Evolutionary conservation across 2,888 invertebrate species (phyloP).

Genomic region (Blastobasis lacticolella): DNA sequence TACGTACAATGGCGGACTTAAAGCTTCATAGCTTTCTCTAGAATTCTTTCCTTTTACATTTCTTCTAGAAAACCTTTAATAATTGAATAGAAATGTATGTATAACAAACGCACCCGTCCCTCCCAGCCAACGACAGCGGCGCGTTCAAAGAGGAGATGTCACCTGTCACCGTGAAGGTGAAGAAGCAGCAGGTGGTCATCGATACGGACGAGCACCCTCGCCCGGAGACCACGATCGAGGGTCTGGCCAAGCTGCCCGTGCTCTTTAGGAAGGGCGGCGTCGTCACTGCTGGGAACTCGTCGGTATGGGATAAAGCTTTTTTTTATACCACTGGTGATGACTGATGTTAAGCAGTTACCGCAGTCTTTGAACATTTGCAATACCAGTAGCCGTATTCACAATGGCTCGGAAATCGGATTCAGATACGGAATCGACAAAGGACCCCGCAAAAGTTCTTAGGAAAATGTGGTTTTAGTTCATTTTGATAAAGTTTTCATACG

Average conservation of each 20-base stretch:
- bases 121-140: slow-evolving; percentile 86
- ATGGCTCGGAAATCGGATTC: too few relatives aligned
- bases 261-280: slow-evolving; percentile 94
- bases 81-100: too few relatives aligned
- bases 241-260: slow-evolving; percentile 85
- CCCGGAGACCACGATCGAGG: slow-evolving; percentile 87
- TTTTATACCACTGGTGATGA: neutral
- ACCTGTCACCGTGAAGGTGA: slow-evolving; percentile 87
- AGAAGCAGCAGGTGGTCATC: slow-evolving; percentile 83
- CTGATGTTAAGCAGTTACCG: neutral
- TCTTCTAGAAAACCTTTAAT: too few relatives aligned
- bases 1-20: too few relatives aligned
- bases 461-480: too few relatives aligned
- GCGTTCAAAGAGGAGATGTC: slow-evolving; percentile 91
- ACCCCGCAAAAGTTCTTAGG: too few relatives aligned
- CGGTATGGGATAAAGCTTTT: slow-evolving; percentile 67
- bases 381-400: too few relatives aligned
- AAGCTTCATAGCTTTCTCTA: too few relatives aligned
- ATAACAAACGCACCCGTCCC: neutral
- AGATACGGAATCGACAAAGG: too few relatives aligned
- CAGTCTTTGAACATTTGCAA: neutral
- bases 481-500: too few relatives aligned
- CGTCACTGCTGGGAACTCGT: slow-evolving; percentile 96
- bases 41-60: too few relatives aligned
- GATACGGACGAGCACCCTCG: slow-evolving; percentile 94